A percentile compares a stretch with the other conserved stretches of the same genome.
phyloP scores from a whole-genome alignment of 2,113 vertebrate genomes.

The Gallinago paraguaiae region DNA sequence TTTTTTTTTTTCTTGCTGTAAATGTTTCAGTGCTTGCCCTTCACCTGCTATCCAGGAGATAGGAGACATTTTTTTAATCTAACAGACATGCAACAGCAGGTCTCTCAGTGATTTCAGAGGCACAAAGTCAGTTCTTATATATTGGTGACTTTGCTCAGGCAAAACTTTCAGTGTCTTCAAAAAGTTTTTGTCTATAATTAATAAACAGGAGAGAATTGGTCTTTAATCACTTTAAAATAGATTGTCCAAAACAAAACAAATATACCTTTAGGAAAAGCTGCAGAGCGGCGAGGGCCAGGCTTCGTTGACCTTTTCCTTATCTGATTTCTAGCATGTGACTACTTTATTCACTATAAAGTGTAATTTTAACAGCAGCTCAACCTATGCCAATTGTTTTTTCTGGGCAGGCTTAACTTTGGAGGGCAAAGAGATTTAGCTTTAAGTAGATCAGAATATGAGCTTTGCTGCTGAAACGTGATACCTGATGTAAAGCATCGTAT shows the following conservation, averaged over 20 bases:
- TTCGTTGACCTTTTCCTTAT: background rate
- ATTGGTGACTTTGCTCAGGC: background rate
- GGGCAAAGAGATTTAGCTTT: background rate
- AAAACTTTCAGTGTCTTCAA: background rate
- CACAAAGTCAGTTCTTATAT: background rate
- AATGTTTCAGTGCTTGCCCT: background rate
- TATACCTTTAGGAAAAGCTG: background rate
- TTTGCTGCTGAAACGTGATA: background rate
- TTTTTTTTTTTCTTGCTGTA: background rate
- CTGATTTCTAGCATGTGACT: background rate
- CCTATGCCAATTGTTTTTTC: background rate
- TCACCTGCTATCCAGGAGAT: background rate
- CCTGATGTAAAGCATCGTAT: background rate
- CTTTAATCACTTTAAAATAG: background rate
- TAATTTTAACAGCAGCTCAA: background rate
- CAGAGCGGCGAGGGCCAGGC: background rate
- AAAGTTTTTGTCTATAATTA: background rate
- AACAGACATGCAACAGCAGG: background rate
- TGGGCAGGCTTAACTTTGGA: background rate
- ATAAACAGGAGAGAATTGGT: background rate
- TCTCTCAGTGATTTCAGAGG: background rate
- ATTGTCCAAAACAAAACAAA: background rate
- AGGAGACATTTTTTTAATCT: background rate
- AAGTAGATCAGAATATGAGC: background rate
- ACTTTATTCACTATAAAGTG: background rate